Conservation (phyloP, 2,888 invertebrate species). For the Plutella xylostella region DNA sequence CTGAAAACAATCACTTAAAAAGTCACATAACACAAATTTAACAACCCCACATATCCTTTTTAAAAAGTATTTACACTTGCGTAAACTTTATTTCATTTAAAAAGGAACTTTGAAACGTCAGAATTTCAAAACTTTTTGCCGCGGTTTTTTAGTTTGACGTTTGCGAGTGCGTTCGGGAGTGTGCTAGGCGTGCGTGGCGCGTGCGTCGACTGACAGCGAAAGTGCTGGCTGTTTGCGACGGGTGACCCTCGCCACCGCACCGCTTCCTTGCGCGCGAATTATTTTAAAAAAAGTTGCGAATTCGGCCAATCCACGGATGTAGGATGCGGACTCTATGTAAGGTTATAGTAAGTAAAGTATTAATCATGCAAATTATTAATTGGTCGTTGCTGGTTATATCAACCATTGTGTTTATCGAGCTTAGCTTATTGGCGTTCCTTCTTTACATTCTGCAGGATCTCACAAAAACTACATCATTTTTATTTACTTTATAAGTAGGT, state of each 20-base stretch:
- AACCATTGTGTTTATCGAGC: not conserved
- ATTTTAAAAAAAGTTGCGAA: not conserved
- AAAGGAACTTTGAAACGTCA: no score
- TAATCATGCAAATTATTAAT: no score
- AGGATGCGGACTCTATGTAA: no score
- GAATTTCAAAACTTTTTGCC: not conserved
- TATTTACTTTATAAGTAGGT: no score
- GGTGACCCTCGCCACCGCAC: slow-evolving; percentile 22
- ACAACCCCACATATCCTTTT: no score
- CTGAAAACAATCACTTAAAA: not conserved
- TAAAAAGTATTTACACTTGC: no score
- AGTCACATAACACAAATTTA: not conserved
- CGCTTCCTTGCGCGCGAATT: not conserved
- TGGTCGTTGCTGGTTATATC: no score
- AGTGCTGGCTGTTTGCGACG: slow-evolving; percentile 36
- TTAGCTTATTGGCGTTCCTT: not conserved
- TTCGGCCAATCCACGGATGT: not conserved
- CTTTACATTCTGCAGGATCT: not conserved
- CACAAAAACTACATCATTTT: no score
- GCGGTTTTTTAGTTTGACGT: not conserved
- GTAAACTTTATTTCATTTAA: no score
- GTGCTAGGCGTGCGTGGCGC: slow-evolving; percentile 36
- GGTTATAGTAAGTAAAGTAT: no score
- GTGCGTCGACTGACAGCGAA: slow-evolving; percentile 50
- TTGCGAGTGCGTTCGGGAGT: slow-evolving; percentile 16